Evolutionary conservation across 2,797 vertebrate genomes (phyloP).

Genomic region (Aratinga solstitialis): DNA sequence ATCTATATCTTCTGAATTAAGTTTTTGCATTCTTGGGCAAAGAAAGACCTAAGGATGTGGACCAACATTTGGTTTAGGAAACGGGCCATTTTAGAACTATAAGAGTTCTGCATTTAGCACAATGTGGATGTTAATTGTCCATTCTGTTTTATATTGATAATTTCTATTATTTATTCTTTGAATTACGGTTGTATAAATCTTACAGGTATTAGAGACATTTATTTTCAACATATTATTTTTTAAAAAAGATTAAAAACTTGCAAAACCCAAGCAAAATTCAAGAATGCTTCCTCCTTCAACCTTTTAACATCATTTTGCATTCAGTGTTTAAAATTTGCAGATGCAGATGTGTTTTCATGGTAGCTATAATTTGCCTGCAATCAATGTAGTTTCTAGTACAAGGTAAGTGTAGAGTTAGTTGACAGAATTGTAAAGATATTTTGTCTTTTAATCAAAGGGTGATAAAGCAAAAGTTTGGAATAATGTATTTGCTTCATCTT

Average conservation of each 20-base stretch:
- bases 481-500: neutral
- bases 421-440: neutral
- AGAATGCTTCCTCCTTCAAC: neutral
- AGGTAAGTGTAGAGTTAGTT: neutral
- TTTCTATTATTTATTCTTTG: neutral
- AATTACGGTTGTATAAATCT: neutral
- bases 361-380: neutral
- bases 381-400: neutral
- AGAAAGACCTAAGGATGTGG: neutral
- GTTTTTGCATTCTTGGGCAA: neutral
- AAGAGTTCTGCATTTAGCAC: neutral
- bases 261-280: neutral
- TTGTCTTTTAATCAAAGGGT: neutral
- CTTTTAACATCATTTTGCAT: neutral
- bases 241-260: neutral
- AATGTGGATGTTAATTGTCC: neutral
- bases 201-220: neutral
- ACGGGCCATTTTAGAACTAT: neutral
- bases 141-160: neutral
- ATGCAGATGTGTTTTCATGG: neutral
- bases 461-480: neutral
- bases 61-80: neutral
- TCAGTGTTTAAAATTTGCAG: neutral
- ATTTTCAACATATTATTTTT: neutral
- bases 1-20: neutral